Conservation (phyloP, 2,888 invertebrate species). For the Tuta absoluta region DNA sequence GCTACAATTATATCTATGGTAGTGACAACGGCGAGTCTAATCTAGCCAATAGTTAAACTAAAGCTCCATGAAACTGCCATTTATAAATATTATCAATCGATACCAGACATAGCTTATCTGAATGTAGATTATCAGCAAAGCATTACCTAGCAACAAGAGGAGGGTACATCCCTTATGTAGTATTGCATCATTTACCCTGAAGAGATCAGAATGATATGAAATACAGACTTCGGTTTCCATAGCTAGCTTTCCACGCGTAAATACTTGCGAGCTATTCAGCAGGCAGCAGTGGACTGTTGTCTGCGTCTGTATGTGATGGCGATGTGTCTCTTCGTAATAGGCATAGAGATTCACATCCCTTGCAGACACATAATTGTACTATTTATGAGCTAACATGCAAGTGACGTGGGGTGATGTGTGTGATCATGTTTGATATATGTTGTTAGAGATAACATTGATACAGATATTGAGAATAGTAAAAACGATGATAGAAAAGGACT, state of each 20-base stretch:
- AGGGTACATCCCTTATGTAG: conserved; percentile 8
- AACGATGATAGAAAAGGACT: neutral
- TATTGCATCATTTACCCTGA: neutral
- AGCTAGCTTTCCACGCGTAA: neutral
- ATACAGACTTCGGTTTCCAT: neutral
- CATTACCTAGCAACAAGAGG: conserved; percentile 6
- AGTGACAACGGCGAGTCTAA: too few species aligned
- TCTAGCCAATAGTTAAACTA: too few species aligned
- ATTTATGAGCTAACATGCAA: conserved; percentile 4
- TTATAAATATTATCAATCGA: neutral
- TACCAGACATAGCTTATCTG: neutral
- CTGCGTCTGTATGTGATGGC: neutral
- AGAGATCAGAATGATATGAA: neutral
- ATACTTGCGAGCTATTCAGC: neutral
- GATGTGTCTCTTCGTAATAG: neutral
- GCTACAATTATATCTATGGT: too few species aligned
- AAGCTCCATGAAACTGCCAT: too few species aligned
- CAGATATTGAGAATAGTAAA: neutral
- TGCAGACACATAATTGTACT: neutral
- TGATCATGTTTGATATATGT: conserved; percentile 4
- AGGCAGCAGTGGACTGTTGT: neutral
- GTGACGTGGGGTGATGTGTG: conserved; percentile 1
- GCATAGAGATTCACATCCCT: conserved; percentile 2
- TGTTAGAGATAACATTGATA: neutral
- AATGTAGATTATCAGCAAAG: neutral